A percentile compares a stretch with the other conserved stretches of the same genome.
These are phyloP conservation scores for Limulus polyphemus DNA, from an alignment of 2,888 invertebrate genomes.

Conservation along the genomic window DNA sequence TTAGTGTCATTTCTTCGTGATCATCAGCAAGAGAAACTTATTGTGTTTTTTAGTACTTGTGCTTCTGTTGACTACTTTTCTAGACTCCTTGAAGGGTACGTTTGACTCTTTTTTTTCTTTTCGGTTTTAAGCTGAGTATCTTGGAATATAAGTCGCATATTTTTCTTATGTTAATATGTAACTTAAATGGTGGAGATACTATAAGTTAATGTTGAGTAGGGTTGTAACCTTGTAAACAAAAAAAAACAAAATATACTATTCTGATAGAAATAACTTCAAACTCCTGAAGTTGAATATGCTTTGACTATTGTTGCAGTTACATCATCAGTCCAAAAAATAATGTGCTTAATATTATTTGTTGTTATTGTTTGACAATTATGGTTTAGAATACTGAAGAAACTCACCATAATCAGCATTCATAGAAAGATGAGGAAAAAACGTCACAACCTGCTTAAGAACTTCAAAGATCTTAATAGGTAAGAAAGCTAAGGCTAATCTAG, in stretches of 20 bases:
- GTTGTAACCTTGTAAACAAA: too few species aligned
- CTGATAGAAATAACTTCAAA: too few species aligned
- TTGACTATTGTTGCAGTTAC: too few species aligned
- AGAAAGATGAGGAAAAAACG: slow-evolving; percentile 91
- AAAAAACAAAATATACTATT: too few species aligned
- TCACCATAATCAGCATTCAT: slow-evolving; percentile 62
- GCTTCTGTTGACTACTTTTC: slow-evolving; percentile 92
- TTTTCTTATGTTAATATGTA: too few species aligned
- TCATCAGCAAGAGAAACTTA: slow-evolving; percentile 48
- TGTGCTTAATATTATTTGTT: background rate
- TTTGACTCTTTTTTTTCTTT: slow-evolving; percentile 1
- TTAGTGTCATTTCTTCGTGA: slow-evolving; percentile 62
- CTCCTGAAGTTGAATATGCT: too few species aligned
- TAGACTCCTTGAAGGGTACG: slow-evolving; percentile 43
- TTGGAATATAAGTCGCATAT: too few species aligned
- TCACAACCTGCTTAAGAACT: slow-evolving; percentile 64
- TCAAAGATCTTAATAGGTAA: slow-evolving; percentile 53
- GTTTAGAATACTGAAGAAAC: slow-evolving; percentile 39
- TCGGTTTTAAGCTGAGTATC: too few species aligned
- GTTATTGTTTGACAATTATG: background rate
- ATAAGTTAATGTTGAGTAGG: too few species aligned
- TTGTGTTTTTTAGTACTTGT: slow-evolving; percentile 89
- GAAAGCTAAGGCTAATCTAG: background rate
- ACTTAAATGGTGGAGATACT: too few species aligned
- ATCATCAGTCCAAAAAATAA: too few species aligned